Percentiles rank a stretch among this genome's conserved stretches.
Conservation (phyloP, 2,888 invertebrate species). For the Volucella bombylans region DNA sequence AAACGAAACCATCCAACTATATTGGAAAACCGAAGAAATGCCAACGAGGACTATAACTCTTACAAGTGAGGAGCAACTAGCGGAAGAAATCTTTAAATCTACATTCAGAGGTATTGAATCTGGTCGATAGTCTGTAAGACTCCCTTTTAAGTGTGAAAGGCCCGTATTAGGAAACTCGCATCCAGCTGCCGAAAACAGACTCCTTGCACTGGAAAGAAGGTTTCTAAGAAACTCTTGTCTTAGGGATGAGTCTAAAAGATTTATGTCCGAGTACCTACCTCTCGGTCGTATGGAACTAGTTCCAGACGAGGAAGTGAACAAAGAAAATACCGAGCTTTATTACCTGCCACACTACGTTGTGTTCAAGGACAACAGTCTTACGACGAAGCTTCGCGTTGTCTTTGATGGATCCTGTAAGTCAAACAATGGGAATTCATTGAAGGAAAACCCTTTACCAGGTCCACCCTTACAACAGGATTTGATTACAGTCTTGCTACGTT, state of each 20-base stretch:
- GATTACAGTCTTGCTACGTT: slow-evolving; percentile 27
- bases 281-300: slow-evolving; percentile 19
- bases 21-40: no score
- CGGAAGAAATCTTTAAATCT: no score
- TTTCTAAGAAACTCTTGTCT: not conserved
- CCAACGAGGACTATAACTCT: no score
- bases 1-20: not conserved
- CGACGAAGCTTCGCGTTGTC: not conserved
- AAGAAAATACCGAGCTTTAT: slow-evolving; percentile 16
- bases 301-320: slow-evolving; percentile 1
- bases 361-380: slow-evolving; percentile 30
- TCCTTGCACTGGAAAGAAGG: slow-evolving; percentile 11
- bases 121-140: no score
- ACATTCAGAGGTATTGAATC: no score
- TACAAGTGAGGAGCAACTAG: no score
- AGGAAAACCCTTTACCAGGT: slow-evolving; percentile 16
- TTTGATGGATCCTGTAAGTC: not conserved
- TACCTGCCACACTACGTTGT: slow-evolving; percentile 20
- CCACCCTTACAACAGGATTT: slow-evolving; percentile 33
- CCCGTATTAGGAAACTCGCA: not conserved
- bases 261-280: slow-evolving; percentile 23
- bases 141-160: slow-evolving; percentile 1
- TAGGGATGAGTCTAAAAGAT: not conserved
- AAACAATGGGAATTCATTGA: slow-evolving; percentile 1
- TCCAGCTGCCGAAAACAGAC: slow-evolving; percentile 1